Conservation (phyloP, 53 echinoderm and acorn worm genomes). For the Echinometra lucunter region DNA sequence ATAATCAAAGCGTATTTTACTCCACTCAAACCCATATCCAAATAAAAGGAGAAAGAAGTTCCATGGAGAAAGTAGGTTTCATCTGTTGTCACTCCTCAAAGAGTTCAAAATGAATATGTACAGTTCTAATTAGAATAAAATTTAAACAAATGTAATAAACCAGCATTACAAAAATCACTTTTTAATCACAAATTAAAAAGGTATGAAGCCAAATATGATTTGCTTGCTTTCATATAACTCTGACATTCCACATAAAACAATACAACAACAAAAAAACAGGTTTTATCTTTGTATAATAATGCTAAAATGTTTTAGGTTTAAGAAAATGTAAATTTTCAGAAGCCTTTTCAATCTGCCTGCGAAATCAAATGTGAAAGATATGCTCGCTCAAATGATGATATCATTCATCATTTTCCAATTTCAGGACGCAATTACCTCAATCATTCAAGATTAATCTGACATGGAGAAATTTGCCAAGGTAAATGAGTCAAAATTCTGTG, state of each 20-base stretch:
- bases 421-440: slow-evolving; percentile 29
- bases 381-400: slow-evolving; percentile 1
- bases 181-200: neutral
- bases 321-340: neutral
- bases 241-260: neutral
- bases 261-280: neutral
- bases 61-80: neutral
- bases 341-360: neutral
- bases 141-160: neutral
- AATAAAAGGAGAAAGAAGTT: neutral
- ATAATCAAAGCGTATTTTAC: neutral
- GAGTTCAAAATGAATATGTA: neutral
- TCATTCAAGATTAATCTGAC: slow-evolving; percentile 44
- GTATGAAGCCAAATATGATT: neutral
- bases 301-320: neutral
- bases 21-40: neutral
- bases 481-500: neutral
- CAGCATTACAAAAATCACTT: neutral
- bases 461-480: slow-evolving; percentile 40
- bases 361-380: neutral
- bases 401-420: slow-evolving; percentile 58
- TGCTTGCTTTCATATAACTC: neutral
- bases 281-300: neutral
- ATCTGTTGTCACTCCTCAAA: neutral
- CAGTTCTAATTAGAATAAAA: neutral